Evolutionary conservation across 2,888 invertebrate species (phyloP).

Genomic region (Callinectes sapidus): DNA sequence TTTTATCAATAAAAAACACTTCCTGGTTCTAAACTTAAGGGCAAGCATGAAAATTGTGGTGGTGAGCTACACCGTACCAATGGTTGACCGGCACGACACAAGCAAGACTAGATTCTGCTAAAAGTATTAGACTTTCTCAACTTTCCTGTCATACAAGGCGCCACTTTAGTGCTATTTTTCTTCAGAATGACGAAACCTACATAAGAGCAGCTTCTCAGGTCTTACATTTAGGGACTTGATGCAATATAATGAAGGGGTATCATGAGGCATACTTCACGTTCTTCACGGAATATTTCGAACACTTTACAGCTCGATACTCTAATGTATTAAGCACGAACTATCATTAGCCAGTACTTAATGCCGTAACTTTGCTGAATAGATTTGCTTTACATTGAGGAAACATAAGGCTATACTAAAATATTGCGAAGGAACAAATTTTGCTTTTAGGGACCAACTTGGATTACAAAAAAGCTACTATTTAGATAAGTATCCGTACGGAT

Average conservation of each 20-base stretch:
- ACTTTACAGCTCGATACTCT: not conserved
- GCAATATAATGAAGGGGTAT: slow-evolving; percentile 16
- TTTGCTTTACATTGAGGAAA: not conserved
- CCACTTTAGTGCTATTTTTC: not conserved
- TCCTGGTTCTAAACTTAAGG: not conserved
- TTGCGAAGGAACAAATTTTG: not conserved
- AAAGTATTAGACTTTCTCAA: not conserved
- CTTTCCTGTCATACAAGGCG: not conserved
- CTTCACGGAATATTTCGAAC: not conserved
- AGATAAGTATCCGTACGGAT: not conserved
- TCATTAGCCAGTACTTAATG: not conserved
- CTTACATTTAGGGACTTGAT: not conserved
- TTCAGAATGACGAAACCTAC: not conserved
- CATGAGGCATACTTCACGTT: not conserved
- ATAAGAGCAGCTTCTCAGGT: not conserved
- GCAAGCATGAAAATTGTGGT: not conserved
- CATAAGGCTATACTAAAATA: not conserved
- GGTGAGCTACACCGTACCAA: not conserved
- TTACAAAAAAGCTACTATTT: not conserved
- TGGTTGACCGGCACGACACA: not conserved
- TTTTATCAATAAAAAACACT: not conserved
- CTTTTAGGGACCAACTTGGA: not conserved
- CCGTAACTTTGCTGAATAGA: not conserved
- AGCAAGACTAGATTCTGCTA: not conserved
- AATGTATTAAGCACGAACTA: not conserved